Evolutionary conservation across 2,888 invertebrate species (phyloP).

Genomic region (Polydrusus tereticollis): DNA sequence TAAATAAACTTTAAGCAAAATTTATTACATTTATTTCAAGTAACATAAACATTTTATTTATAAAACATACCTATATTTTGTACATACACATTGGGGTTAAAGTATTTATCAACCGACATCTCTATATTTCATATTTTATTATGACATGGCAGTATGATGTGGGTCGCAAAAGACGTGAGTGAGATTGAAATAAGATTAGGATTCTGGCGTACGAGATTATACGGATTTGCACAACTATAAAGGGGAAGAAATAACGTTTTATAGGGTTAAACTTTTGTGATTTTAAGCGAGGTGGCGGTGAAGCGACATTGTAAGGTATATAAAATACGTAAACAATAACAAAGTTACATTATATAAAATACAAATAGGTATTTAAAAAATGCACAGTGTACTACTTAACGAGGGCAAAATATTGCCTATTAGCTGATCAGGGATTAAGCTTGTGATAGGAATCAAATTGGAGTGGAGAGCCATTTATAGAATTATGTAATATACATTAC

Average conservation of each 20-base stretch:
- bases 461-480: too few species aligned
- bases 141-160: constrained; percentile 41
- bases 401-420: too few species aligned
- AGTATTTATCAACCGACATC: constrained; percentile 25
- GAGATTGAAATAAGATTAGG: constrained; percentile 42
- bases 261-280: constrained; percentile 12
- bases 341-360: neutral
- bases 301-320: neutral
- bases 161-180: constrained; percentile 38
- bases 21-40: neutral
- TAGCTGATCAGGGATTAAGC: too few species aligned
- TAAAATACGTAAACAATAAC: neutral
- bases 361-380: too few species aligned
- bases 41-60: neutral
- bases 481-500: too few species aligned
- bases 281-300: neutral
- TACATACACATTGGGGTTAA: constrained; percentile 18
- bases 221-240: constrained; percentile 24
- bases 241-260: constrained; percentile 18
- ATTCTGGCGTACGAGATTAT: constrained; percentile 38
- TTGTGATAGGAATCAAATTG: too few species aligned
- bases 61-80: neutral
- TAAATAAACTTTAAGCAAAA: neutral
- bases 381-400: too few species aligned
- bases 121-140: constrained; percentile 40